phyloP scores from a whole-genome alignment of 2,888 invertebrate species.

The Tortrix viridana region DNA sequence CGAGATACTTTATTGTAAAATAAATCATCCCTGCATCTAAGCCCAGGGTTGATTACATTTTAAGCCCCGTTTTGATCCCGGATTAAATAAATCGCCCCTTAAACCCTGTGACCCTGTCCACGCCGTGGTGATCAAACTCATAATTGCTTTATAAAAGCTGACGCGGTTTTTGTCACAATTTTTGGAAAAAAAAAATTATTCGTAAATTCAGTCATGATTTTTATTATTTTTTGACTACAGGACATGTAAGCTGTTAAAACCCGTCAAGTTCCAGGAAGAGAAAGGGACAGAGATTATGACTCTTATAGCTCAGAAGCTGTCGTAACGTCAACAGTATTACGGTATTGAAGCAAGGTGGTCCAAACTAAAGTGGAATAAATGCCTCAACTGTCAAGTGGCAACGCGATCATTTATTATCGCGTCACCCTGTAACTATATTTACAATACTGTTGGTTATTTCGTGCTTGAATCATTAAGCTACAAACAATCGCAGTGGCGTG shows the following conservation, averaged over 20 bases:
- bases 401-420: not conserved
- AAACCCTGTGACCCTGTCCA: conserved; percentile 11
- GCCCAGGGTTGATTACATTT: conserved; percentile 33
- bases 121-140: conserved; percentile 7
- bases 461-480: conserved; percentile 19
- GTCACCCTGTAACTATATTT: conserved; percentile 6
- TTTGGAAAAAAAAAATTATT: no score
- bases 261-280: no score
- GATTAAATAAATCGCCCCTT: conserved; percentile 26
- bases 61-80: conserved; percentile 30
- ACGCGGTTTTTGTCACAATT: not conserved
- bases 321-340: no score
- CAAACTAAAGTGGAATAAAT: no score
- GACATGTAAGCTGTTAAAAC: no score
- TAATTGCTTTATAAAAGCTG: conserved; percentile 19
- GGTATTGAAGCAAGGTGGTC: no score
- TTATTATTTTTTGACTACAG: no score
- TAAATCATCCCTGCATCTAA: conserved; percentile 20
- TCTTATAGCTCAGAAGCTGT: no score
- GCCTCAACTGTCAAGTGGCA: no score
- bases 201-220: no score
- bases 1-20: conserved; percentile 11
- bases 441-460: not conserved
- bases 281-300: no score
- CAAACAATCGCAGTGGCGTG: conserved; percentile 17